phyloP scores from a whole-genome alignment of 2,797 vertebrate genomes.

The Zenarchopterus dispar region DNA sequence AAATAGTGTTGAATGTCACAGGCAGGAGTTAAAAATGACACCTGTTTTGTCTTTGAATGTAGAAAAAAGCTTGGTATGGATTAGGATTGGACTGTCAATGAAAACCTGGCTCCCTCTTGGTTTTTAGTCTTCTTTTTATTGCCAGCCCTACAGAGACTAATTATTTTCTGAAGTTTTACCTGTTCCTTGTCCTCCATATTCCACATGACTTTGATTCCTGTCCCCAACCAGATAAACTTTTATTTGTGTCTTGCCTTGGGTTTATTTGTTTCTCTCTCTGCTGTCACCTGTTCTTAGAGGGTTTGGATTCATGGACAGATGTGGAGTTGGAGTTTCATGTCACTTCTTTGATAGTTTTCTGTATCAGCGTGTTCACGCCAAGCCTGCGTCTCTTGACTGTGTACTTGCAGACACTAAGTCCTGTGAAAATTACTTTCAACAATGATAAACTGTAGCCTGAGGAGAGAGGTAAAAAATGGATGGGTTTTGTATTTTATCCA shows the following conservation, averaged over 20 bases:
- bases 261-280: conserved; percentile 57
- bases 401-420: conserved; percentile 5
- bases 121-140: conserved; percentile 19
- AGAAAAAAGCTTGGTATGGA: conserved; percentile 31
- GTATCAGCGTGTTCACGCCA: not conserved
- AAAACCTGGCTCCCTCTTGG: conserved; percentile 15
- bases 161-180: conserved; percentile 72
- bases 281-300: conserved; percentile 29
- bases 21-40: conserved; percentile 38
- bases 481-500: conserved; percentile 1
- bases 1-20: conserved; percentile 53
- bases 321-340: not conserved
- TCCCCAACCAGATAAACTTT: conserved; percentile 33
- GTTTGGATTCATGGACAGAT: not conserved
- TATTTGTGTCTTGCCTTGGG: conserved; percentile 21
- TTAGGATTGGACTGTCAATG: conserved; percentile 1
- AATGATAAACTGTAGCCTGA: conserved; percentile 7
- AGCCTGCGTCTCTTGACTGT: conserved; percentile 18
- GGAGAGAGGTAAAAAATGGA: not conserved
- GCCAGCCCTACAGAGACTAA: conserved; percentile 73
- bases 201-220: conserved; percentile 42
- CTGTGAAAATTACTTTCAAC: conserved; percentile 4
- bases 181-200: conserved; percentile 58
- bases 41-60: conserved; percentile 41
- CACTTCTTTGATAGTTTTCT: not conserved